These are phyloP conservation scores for Thermophis baileyi DNA, from an alignment of 2,113 vertebrate genomes.

Conservation along the genomic window DNA sequence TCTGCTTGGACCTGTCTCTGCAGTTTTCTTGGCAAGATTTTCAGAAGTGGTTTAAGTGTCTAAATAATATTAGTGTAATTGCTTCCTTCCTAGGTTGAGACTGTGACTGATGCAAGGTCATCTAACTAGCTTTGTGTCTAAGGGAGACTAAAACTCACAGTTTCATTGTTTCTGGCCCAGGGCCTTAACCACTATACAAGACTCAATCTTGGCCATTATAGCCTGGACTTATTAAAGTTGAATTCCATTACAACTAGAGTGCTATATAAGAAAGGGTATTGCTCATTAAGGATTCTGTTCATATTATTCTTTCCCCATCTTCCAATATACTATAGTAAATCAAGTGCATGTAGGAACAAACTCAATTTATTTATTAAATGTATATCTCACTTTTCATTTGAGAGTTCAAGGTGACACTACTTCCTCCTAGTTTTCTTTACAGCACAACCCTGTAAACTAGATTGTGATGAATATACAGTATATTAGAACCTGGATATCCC, in stretches of 20 bases:
- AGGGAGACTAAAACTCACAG: neutral
- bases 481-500: neutral
- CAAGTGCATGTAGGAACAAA: neutral
- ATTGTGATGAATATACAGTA: neutral
- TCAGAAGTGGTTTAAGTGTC: neutral
- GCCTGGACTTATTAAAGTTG: neutral
- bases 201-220: neutral
- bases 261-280: neutral
- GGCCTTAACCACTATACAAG: neutral
- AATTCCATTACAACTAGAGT: neutral
- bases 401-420: neutral
- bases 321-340: neutral
- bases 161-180: neutral
- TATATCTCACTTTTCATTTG: neutral
- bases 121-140: neutral
- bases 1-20: neutral
- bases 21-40: neutral
- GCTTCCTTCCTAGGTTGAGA: neutral
- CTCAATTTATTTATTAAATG: neutral
- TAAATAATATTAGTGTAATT: neutral
- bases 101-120: neutral
- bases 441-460: neutral
- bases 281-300: neutral
- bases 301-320: neutral
- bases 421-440: neutral